phyloP scores from a whole-genome alignment of 1,140 invertebrate genomes.

The Ceratosolen fusciceps region DNA sequence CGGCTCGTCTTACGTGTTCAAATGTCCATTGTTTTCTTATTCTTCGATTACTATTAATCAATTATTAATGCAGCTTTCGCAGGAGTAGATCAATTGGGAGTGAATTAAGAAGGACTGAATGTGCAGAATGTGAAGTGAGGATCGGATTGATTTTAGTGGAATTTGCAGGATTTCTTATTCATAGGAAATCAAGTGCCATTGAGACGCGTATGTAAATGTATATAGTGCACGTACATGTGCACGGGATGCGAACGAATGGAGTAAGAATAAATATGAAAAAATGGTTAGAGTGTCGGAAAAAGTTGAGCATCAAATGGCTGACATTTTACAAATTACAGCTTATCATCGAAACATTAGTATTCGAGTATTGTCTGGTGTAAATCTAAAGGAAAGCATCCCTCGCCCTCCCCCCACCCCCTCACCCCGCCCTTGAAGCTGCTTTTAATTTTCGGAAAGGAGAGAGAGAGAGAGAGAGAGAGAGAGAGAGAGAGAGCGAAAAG shows the following conservation, averaged over 20 bases:
- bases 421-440: not conserved
- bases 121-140: no score
- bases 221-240: not conserved
- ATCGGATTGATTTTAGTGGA: not conserved
- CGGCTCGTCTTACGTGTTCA: no score
- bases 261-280: not conserved
- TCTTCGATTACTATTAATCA: no score
- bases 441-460: not conserved
- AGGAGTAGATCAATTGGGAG: no score
- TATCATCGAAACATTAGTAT: slow-evolving; percentile 2
- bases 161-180: not conserved
- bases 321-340: not conserved
- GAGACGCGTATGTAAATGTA: not conserved
- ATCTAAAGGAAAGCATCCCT: not conserved
- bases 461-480: no score
- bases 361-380: not conserved
- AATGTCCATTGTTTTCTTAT: no score
- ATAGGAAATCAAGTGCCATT: not conserved
- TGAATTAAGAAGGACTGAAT: no score
- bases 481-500: not conserved
- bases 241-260: not conserved
- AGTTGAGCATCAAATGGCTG: not conserved
- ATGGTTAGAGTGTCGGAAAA: not conserved
- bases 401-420: no score
- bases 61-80: no score